Evolutionary conservation across 2,888 invertebrate species (phyloP).

Genomic region (Chloromyia formosa): DNA sequence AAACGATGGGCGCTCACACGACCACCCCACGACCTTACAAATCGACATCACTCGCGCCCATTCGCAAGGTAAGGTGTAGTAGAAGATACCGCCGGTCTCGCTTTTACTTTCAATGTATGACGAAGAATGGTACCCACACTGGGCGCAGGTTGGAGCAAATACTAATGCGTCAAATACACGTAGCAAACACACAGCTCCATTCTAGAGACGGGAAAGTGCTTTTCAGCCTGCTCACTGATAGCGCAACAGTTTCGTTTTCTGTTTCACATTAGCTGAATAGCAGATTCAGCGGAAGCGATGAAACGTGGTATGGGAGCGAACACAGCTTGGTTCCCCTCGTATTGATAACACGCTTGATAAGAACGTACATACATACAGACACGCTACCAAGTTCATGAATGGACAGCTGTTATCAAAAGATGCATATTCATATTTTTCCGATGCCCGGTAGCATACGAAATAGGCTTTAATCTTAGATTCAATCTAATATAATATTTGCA

Average conservation of each 20-base stretch:
- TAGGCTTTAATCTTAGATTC: no score
- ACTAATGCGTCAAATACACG: background rate
- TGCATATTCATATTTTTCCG: no score
- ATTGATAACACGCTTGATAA: slow-evolving; percentile 6
- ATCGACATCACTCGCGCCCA: background rate
- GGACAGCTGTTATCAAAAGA: no score
- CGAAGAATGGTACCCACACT: slow-evolving; percentile 17
- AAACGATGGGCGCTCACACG: background rate
- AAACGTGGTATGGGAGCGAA: background rate
- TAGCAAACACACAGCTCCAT: background rate
- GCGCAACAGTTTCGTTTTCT: slow-evolving; percentile 25
- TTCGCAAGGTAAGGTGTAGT: slow-evolving; percentile 11
- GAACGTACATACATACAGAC: no score
- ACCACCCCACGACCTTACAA: background rate
- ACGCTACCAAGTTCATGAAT: no score
- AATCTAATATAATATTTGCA: no score
- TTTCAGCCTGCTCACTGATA: background rate
- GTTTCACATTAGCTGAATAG: slow-evolving; percentile 24
- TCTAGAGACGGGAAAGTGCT: no score
- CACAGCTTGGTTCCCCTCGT: background rate
- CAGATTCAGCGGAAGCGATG: slow-evolving; percentile 29
- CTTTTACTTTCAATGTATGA: slow-evolving; percentile 43
- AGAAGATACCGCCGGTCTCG: slow-evolving; percentile 19
- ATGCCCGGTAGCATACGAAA: no score
- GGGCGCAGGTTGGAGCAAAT: background rate